phyloP scores from a whole-genome alignment of 2,797 vertebrate genomes.

The Clamator glandarius region DNA sequence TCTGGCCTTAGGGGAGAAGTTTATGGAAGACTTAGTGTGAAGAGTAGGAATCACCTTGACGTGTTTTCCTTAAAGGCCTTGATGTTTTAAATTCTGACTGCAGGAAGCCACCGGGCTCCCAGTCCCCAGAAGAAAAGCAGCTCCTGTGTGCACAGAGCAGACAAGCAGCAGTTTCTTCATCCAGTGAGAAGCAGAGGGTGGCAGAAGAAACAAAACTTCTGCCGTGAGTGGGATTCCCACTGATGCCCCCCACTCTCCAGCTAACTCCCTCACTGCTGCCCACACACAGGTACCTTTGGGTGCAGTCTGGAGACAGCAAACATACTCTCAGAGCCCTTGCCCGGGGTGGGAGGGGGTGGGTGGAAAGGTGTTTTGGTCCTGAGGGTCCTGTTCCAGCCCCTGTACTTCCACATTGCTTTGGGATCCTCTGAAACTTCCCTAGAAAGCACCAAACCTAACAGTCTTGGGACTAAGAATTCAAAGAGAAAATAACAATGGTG shows the following conservation, averaged over 20 bases:
- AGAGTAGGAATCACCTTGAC: background rate
- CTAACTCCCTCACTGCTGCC: background rate
- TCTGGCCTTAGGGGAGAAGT: background rate
- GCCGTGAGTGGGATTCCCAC: background rate
- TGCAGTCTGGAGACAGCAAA: background rate
- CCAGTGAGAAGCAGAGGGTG: background rate
- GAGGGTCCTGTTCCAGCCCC: background rate
- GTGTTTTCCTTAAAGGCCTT: background rate
- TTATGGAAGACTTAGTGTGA: background rate
- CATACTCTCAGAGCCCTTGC: background rate
- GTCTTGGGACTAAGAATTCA: rapidly evolving
- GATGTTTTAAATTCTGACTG: background rate
- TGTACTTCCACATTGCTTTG: background rate
- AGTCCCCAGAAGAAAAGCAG: background rate
- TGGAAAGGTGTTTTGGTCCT: background rate
- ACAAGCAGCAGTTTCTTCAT: background rate
- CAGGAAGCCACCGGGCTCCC: background rate
- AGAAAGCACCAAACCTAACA: background rate
- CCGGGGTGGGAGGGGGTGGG: too few species aligned
- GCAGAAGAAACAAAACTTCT: background rate
- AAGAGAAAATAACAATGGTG: background rate
- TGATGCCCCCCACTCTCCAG: background rate
- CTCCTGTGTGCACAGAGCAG: background rate
- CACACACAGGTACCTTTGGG: background rate
- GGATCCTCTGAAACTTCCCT: background rate